These are phyloP conservation scores for Apocrypta bakeri DNA, from an alignment of 1,140 invertebrate species.

Conservation along the genomic window DNA sequence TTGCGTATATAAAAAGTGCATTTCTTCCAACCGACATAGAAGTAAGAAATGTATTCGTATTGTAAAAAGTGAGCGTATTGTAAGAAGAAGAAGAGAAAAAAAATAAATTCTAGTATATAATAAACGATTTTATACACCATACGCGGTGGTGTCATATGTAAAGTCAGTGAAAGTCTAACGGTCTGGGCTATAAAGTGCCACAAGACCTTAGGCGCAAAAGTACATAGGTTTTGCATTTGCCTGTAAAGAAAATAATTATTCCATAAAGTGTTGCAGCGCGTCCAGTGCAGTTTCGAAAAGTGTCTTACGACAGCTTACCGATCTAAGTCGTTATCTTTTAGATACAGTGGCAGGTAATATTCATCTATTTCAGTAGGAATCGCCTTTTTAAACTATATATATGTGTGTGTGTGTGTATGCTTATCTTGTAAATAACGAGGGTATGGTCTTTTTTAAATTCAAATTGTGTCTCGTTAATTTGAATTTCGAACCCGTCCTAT, in stretches of 20 bases:
- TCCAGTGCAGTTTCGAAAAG: background rate
- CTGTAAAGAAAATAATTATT: constrained; percentile 15
- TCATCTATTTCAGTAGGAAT: background rate
- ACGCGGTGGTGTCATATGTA: background rate
- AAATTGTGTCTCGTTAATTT: too few species aligned
- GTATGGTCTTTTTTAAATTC: too few species aligned
- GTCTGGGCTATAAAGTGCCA: constrained; percentile 15
- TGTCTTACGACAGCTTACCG: background rate
- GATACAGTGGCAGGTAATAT: background rate
- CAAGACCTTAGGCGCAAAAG: constrained; percentile 19
- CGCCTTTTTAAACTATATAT: background rate
- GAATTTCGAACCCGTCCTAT: too few species aligned
- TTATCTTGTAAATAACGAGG: too few species aligned
- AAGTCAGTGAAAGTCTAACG: constrained; percentile 44
- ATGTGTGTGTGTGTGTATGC: too few species aligned
- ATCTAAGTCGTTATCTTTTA: background rate
- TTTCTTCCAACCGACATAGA: background rate
- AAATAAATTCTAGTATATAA: constrained; percentile 5
- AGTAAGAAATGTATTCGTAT: background rate
- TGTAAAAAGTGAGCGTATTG: too few species aligned
- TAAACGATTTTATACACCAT: constrained; percentile 2
- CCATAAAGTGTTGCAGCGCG: background rate
- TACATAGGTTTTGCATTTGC: constrained; percentile 46
- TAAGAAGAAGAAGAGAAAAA: background rate
- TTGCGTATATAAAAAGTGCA: background rate